phyloP scores from a whole-genome alignment of 2,113 vertebrate genomes.

The Glaucidium brasilianum region DNA sequence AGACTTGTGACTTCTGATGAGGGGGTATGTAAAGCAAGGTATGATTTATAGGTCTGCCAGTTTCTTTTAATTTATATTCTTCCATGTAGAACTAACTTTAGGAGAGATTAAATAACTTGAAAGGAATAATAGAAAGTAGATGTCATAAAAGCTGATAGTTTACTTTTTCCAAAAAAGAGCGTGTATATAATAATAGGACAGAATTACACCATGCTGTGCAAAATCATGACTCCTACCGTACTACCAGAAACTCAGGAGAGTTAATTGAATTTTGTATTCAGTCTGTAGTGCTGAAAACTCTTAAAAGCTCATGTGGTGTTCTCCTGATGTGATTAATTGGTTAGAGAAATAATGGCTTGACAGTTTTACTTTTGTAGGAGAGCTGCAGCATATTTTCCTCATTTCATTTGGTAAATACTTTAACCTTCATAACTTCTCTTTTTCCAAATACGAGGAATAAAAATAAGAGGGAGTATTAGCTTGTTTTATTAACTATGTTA shows the following conservation, averaged over 20 bases:
- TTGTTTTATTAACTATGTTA: background rate
- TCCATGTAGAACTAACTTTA: background rate
- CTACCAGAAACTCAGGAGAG: background rate
- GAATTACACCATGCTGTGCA: background rate
- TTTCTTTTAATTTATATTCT: background rate
- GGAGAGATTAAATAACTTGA: background rate
- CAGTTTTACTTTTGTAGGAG: background rate
- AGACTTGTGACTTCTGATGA: background rate
- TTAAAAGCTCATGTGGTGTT: background rate
- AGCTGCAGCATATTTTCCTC: background rate
- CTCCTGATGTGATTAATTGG: constrained; percentile 25
- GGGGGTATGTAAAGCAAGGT: background rate
- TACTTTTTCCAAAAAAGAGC: background rate
- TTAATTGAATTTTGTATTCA: background rate
- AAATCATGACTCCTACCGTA: background rate
- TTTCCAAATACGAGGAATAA: background rate
- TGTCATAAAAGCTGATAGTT: background rate
- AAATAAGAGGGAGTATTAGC: background rate
- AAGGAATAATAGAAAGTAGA: background rate
- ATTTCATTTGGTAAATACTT: background rate
- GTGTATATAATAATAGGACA: background rate
- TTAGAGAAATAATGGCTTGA: background rate
- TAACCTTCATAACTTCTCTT: background rate
- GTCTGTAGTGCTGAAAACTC: background rate
- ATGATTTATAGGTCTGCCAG: constrained; percentile 7